These are phyloP conservation scores for human DNA, from an alignment of 2,113 vertebrate species.

Conservation along the genomic window DNA sequence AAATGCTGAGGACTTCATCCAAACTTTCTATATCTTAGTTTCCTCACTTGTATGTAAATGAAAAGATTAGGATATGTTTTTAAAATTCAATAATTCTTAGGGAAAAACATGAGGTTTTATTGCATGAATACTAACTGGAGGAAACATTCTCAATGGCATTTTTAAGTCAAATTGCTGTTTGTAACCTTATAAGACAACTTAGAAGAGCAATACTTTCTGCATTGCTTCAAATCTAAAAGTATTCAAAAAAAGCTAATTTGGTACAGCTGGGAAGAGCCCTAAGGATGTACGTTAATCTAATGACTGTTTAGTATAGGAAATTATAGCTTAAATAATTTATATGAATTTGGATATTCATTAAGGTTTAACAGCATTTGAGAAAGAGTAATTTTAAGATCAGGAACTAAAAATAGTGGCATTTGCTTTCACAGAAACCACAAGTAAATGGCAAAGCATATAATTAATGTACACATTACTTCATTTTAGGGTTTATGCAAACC, in stretches of 20 bases:
- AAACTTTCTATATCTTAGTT: constrained; percentile 26
- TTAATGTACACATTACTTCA: constrained; percentile 50
- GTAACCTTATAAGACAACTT: constrained; percentile 61
- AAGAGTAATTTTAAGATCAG: constrained; percentile 68
- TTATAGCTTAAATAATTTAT: constrained; percentile 79
- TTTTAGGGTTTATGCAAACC: constrained; percentile 51
- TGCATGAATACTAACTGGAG: constrained; percentile 44
- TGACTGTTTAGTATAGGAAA: constrained; percentile 76
- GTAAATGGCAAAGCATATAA: constrained; percentile 57
- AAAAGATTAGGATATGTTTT: constrained; percentile 40
- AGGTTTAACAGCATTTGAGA: constrained; percentile 61
- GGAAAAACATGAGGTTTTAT: neutral
- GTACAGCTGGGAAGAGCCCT: constrained; percentile 70
- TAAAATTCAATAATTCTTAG: constrained; percentile 57
- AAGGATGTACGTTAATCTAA: constrained; percentile 76
- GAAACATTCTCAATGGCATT: constrained; percentile 57
- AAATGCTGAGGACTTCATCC: neutral
- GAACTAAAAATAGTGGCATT: constrained; percentile 64
- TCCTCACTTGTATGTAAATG: constrained; percentile 35
- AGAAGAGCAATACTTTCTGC: constrained; percentile 66
- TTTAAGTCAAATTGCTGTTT: constrained; percentile 71
- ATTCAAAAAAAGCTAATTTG: constrained; percentile 66
- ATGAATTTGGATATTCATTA: constrained; percentile 73
- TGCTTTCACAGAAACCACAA: constrained; percentile 51
- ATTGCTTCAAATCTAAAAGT: constrained; percentile 66